Evolutionary conservation across 37 sponge, comb jelly and placozoan species (phyloP).

Genomic region (Cliona cf. orientalis): DNA sequence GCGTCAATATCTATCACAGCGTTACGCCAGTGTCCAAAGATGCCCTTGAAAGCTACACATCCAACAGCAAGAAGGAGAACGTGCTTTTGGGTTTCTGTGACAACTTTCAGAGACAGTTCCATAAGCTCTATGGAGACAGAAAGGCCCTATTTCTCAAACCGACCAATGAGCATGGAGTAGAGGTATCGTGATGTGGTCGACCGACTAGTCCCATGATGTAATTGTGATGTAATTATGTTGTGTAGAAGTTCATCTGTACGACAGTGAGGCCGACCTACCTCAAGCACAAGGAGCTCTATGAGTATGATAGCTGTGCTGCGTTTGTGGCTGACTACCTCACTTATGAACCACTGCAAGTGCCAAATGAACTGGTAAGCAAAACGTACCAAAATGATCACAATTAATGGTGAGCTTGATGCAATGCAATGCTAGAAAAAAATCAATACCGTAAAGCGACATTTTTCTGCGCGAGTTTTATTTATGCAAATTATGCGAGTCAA

Average conservation of each 20-base stretch:
- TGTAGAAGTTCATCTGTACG: constrained; percentile 92
- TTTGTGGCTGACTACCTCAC: constrained; percentile 97
- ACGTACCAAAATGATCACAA: neutral
- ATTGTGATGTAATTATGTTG: neutral
- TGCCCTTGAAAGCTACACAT: constrained; percentile 66
- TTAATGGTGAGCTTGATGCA: neutral
- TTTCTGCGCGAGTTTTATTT: too few relatives aligned
- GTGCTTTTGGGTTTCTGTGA: constrained; percentile 77
- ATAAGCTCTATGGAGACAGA: constrained; percentile 91
- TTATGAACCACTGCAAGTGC: constrained; percentile 66
- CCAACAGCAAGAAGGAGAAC: constrained; percentile 84
- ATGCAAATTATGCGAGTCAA: too few relatives aligned
- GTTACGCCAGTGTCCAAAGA: neutral
- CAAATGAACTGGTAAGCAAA: constrained; percentile 85
- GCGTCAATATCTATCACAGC: too few relatives aligned
- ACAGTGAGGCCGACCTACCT: constrained; percentile 91
- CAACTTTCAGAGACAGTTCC: constrained; percentile 94
- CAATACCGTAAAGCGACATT: too few relatives aligned
- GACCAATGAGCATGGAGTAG: constrained; percentile 74
- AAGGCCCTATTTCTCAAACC: constrained; percentile 91
- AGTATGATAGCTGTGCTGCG: constrained; percentile 84
- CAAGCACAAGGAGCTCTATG: constrained; percentile 90
- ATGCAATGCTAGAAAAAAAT: too few relatives aligned
- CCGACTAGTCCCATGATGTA: neutral
- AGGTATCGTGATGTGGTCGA: neutral